These are phyloP conservation scores for Acrocyrtus sp. DNA, from an alignment of 2,888 invertebrate species.

Conservation along the genomic window DNA sequence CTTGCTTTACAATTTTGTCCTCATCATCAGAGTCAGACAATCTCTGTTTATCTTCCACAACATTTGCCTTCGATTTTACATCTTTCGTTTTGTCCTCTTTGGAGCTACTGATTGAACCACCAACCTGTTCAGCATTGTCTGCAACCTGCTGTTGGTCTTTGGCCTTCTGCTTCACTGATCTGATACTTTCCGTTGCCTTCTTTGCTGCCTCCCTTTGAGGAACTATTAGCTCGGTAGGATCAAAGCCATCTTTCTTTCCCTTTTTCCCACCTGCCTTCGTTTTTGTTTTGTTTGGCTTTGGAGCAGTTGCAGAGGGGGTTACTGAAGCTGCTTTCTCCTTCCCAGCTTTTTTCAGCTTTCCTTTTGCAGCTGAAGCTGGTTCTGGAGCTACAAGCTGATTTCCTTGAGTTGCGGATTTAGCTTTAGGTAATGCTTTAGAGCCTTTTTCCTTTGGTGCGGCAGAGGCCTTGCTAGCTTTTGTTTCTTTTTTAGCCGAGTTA, in stretches of 20 bases:
- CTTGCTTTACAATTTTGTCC: constrained; percentile 11
- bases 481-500: constrained; percentile 16
- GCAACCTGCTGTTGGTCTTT: constrained; percentile 63
- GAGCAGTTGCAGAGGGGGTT: constrained; percentile 38
- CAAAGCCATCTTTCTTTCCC: constrained; percentile 67
- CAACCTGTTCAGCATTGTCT: too few species aligned
- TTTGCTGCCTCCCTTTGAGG: constrained; percentile 91
- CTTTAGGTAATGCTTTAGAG: too few species aligned
- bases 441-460: constrained; percentile 8
- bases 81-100: constrained; percentile 16
- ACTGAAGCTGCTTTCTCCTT: constrained; percentile 36
- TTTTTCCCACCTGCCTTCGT: constrained; percentile 56
- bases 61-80: neutral
- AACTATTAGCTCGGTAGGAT: constrained; percentile 84
- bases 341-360: constrained; percentile 8
- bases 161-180: constrained; percentile 71
- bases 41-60: too few species aligned
- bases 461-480: neutral
- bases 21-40: constrained; percentile 13
- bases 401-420: too few species aligned
- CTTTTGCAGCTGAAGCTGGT: constrained; percentile 17
- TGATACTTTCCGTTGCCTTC: constrained; percentile 89
- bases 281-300: constrained; percentile 65
- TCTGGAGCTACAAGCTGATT: constrained; percentile 1
- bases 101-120: neutral